phyloP scores from a whole-genome alignment of 2,113 vertebrate genomes.

The Reinhardtius hippoglossoides region DNA sequence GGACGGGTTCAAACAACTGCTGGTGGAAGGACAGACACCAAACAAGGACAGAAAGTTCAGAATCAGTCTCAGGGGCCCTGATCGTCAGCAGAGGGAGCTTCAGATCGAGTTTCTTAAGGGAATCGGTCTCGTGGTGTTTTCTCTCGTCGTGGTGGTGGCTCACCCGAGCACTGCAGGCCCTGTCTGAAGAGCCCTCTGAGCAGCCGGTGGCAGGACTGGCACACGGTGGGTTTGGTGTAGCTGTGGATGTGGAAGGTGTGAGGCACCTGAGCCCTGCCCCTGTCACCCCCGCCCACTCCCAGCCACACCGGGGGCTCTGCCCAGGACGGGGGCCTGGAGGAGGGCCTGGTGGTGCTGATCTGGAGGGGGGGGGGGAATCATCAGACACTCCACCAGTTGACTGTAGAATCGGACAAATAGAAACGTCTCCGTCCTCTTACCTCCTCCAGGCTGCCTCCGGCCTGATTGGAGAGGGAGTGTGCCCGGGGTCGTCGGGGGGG shows the following conservation, averaged over 20 bases:
- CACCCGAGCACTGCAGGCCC: conserved; percentile 90
- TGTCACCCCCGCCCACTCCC: conserved; percentile 73
- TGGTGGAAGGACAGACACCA: too few relatives aligned
- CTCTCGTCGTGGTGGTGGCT: too few relatives aligned
- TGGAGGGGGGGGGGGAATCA: conserved; percentile 8
- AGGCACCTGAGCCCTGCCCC: conserved; percentile 80
- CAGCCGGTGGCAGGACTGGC: conserved; percentile 87
- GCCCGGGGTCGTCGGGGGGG: conserved; percentile 70
- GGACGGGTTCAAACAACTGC: neutral
- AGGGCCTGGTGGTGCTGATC: conserved; percentile 80
- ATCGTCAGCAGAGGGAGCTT: too few relatives aligned
- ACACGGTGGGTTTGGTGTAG: conserved; percentile 88
- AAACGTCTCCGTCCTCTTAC: conserved; percentile 34
- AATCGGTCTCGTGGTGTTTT: too few relatives aligned
- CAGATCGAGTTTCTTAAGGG: too few relatives aligned
- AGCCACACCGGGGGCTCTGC: conserved; percentile 84
- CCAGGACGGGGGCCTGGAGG: conserved; percentile 73
- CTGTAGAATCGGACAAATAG: neutral
- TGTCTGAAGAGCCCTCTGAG: conserved; percentile 90
- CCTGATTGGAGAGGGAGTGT: conserved; percentile 79
- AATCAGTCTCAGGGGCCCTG: too few relatives aligned
- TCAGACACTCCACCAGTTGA: neutral
- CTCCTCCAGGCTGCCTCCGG: conserved; percentile 83
- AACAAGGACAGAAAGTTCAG: too few relatives aligned
- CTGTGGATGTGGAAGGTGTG: conserved; percentile 91